Conservation (phyloP, 2,888 invertebrate genomes). For the Galerucella nymphaeae region DNA sequence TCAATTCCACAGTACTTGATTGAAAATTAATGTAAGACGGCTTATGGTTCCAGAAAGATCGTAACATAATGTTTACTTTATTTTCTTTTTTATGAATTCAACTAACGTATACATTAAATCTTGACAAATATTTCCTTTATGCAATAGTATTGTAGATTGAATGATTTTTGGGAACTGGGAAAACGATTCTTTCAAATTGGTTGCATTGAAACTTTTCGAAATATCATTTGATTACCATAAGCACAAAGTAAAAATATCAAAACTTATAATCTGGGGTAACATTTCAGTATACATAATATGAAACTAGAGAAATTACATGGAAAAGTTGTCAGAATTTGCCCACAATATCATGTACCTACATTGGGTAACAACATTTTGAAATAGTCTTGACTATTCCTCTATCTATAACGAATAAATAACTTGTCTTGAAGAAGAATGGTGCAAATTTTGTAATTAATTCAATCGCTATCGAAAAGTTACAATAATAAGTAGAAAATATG, state of each 20-base stretch:
- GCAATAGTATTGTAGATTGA: slow-evolving; percentile 17
- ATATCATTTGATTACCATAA: background rate
- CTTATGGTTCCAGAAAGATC: slow-evolving; percentile 21
- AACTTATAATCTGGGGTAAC: no score
- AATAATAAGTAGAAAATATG: no score
- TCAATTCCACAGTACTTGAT: slow-evolving; percentile 18
- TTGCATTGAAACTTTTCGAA: background rate
- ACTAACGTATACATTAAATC: slow-evolving; percentile 26
- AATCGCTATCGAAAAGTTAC: no score
- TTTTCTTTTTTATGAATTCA: slow-evolving; percentile 22
- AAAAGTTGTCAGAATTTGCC: no score
- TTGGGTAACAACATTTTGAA: no score
- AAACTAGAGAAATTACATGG: no score
- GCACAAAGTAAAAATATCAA: background rate
- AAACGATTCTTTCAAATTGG: background rate
- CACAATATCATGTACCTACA: no score
- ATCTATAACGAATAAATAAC: no score
- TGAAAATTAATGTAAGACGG: slow-evolving; percentile 27
- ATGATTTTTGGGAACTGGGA: slow-evolving; percentile 8
- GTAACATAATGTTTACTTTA: slow-evolving; percentile 23
- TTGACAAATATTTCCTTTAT: slow-evolving; percentile 27
- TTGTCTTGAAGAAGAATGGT: no score
- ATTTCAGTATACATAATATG: no score
- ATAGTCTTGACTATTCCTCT: no score
- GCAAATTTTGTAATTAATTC: no score